These are phyloP conservation scores for Epizoanthus scotinus DNA, from an alignment of 92 coral and sea anemone genomes.

Conservation along the genomic window DNA sequence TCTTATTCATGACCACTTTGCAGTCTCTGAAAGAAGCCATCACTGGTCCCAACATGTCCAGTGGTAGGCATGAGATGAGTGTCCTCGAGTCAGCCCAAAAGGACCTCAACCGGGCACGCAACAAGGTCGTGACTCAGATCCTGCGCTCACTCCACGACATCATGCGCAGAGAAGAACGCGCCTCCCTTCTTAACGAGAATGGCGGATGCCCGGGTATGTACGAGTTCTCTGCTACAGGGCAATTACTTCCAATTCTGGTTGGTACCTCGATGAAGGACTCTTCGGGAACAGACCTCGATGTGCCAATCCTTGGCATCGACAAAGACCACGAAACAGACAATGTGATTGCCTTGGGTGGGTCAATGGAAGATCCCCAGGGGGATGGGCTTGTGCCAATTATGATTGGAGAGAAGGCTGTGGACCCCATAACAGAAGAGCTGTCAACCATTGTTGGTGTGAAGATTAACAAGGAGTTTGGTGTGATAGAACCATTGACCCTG, in stretches of 20 bases:
- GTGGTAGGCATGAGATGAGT: conserved; percentile 92
- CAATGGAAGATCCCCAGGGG: conserved; percentile 97
- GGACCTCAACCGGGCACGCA: conserved; percentile 67
- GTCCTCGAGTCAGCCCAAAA: conserved; percentile 82
- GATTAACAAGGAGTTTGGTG: conserved; percentile 84
- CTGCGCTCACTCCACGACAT: conserved; percentile 84
- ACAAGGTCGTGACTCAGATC: conserved; percentile 78
- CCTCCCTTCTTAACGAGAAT: conserved; percentile 74
- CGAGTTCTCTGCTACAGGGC: conserved; percentile 98
- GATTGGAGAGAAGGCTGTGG: conserved; percentile 98
- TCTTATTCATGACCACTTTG: neutral
- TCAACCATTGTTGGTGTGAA: conserved; percentile 92
- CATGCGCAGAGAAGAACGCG: conserved; percentile 93
- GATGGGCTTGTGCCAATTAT: conserved; percentile 96
- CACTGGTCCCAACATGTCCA: conserved; percentile 79
- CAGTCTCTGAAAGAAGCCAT: conserved; percentile 74
- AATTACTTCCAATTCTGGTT: conserved; percentile 87
- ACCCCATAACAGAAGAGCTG: conserved; percentile 86
- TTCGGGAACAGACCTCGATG: conserved; percentile 85
- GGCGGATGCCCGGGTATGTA: conserved; percentile 99
- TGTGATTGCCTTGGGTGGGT: conserved; percentile 92
- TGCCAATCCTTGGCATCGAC: conserved; percentile 91
- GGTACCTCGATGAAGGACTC: conserved; percentile 91
- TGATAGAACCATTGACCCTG: conserved; percentile 91
- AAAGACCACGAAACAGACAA: conserved; percentile 88